Base-by-base conservation (phyloP, 1,140 invertebrate genomes). In the Cherax quadricarinatus region DNA sequence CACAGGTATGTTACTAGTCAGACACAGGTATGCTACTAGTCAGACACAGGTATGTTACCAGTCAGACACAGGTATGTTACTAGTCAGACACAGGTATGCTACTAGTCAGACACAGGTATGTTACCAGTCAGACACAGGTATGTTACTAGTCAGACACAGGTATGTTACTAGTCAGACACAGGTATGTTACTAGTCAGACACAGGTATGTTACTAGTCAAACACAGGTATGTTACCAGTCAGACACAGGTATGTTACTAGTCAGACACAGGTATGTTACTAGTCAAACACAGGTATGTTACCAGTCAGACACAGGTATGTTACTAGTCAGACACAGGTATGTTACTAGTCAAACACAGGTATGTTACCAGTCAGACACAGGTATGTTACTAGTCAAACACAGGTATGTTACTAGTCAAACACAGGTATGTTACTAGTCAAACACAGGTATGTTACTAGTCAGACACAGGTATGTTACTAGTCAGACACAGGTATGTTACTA, bases 101-200 rank as follows among this genome's bases (percentile, higher is more conserved):
- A 97, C 95, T 96, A 97, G 94, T 97, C 97, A 93, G 97, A 97
- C 94, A 97, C 97, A 95, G 97, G 97, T 97, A 95, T 96, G 95
- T 95, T 84, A 14, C 16, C 3, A 57, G 53, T 41, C 30, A 41
- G 30, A 41, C 30, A 41, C 30, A 41, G 30, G 30, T 41, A 41
- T 41, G 30, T 41, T 97, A 97, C 95, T 96, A 97, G 94, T 97
- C 97, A 93, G 97, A 97, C 94, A 97, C 97, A 95, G 97, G 97
- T 97, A 95, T 96, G 95, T 95, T 84, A 14, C 16, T 18, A 57
- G 53, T 41, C 30, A 41, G 30, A 41, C 30, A 41, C 30, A 41
- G 30, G 30, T 41, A 41, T 41, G 30, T 41, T 97, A 97, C 95
- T 96, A 97, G 94, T 97, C 97, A 93, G 97, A 97, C 94, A 97